Evolutionary conservation across 1,140 invertebrate genomes (phyloP).

Genomic region (Caerostris extrusa): DNA sequence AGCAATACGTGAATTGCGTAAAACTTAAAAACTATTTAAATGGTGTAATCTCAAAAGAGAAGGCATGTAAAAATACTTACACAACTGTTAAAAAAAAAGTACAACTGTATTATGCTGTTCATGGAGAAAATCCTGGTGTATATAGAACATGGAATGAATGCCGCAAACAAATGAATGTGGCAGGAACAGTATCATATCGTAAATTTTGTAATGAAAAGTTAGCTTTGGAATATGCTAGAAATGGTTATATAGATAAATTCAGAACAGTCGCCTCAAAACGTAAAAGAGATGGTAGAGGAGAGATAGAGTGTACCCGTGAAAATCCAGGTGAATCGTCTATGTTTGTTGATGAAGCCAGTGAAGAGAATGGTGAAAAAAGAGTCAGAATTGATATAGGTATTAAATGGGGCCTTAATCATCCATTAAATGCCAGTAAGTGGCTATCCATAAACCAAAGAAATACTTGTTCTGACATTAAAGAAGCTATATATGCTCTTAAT

Average conservation of each 20-base stretch:
- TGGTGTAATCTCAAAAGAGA: background rate
- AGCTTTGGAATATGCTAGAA: slow-evolving; percentile 57
- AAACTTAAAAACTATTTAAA: too few relatives aligned
- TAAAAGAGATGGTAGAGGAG: slow-evolving; percentile 21
- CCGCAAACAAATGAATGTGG: slow-evolving; percentile 33
- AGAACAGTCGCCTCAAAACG: slow-evolving; percentile 13
- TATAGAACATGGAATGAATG: slow-evolving; percentile 80
- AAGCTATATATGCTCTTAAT: slow-evolving; percentile 82
- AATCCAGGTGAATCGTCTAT: slow-evolving; percentile 86
- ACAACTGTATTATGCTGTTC: slow-evolving; percentile 82
- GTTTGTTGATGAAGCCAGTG: slow-evolving; percentile 95
- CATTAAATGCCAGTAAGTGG: slow-evolving; percentile 80
- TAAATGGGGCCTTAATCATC: slow-evolving; percentile 92
- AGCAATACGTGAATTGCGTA: too few relatives aligned
- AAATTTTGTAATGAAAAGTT: slow-evolving; percentile 64
- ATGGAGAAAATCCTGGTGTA: slow-evolving; percentile 82
- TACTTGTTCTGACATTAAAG: slow-evolving; percentile 78
- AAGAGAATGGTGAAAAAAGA: slow-evolving; percentile 87
- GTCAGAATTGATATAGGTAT: slow-evolving; percentile 96
- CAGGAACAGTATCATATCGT: slow-evolving; percentile 35
- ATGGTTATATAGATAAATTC: slow-evolving; percentile 42
- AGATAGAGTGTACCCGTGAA: slow-evolving; percentile 80
- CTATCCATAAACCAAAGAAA: slow-evolving; percentile 49
- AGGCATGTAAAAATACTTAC: background rate
- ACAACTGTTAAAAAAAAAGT: background rate